Conservation (phyloP, 2,797 vertebrate species). For the Pipistrellus nathusii region DNA sequence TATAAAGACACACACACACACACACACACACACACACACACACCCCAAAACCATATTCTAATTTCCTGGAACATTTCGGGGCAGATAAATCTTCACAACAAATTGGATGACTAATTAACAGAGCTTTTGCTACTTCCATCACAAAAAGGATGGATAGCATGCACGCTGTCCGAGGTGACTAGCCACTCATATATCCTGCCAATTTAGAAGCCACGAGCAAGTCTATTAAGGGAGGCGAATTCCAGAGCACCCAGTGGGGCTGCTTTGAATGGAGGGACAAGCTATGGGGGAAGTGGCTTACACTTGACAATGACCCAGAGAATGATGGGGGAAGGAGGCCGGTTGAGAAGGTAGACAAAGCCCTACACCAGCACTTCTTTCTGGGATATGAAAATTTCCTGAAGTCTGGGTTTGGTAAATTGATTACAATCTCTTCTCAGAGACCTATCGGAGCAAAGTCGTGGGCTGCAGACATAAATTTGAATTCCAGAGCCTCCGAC, state of each 20-base stretch:
- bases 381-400: constrained; percentile 81
- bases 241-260: constrained; percentile 64
- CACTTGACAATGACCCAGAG: constrained; percentile 29
- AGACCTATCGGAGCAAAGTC: constrained; percentile 87
- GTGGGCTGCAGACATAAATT: constrained; percentile 91
- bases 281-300: constrained; percentile 62
- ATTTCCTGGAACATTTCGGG: constrained; percentile 79
- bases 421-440: constrained; percentile 89
- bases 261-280: constrained; percentile 71
- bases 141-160: constrained; percentile 75
- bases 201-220: constrained; percentile 75
- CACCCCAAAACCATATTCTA: constrained; percentile 75
- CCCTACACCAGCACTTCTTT: constrained; percentile 78
- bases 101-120: constrained; percentile 79
- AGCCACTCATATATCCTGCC: constrained; percentile 74
- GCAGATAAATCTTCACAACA: constrained; percentile 81
- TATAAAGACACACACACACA: constrained; percentile 57
- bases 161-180: constrained; percentile 76
- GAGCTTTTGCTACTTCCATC: constrained; percentile 64
- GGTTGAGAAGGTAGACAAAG: constrained; percentile 65
- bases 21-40: not conserved
- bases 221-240: constrained; percentile 75
- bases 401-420: constrained; percentile 86
- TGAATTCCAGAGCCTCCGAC: constrained; percentile 92
- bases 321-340: not conserved